Conservation (phyloP, 2,888 invertebrate genomes). For the Drosophila kanekoi region DNA sequence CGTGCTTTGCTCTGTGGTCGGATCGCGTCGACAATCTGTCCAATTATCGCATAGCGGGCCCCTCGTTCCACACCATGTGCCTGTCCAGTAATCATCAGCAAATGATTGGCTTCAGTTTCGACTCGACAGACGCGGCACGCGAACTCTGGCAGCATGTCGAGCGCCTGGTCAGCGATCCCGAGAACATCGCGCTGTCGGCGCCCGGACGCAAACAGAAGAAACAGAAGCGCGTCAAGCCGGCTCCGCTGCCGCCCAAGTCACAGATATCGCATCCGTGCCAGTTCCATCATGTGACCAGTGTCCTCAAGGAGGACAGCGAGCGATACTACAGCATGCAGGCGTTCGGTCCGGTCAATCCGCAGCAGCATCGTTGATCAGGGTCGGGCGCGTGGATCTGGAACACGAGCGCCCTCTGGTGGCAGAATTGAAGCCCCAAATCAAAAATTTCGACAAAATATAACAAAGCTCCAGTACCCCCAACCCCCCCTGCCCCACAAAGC, state of each 20-base stretch:
- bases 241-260: slow-evolving; percentile 90
- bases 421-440: slow-evolving; percentile 54
- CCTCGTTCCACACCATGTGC: slow-evolving; percentile 93
- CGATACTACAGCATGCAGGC: slow-evolving; percentile 90
- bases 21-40: slow-evolving; percentile 93
- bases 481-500: not conserved
- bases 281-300: slow-evolving; percentile 93
- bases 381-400: slow-evolving; percentile 79
- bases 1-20: slow-evolving; percentile 92
- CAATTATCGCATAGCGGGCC: slow-evolving; percentile 89
- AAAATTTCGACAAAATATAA: slow-evolving; percentile 5
- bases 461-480: slow-evolving; percentile 50
- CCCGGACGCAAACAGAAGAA: slow-evolving; percentile 88
- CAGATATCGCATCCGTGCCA: slow-evolving; percentile 94
- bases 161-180: slow-evolving; percentile 90
- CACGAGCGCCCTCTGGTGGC: slow-evolving; percentile 78
- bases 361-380: slow-evolving; percentile 82
- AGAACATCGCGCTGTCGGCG: slow-evolving; percentile 90
- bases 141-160: slow-evolving; percentile 90
- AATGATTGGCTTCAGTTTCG: slow-evolving; percentile 92
- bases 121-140: slow-evolving; percentile 89
- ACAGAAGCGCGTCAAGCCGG: slow-evolving; percentile 86
- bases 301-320: slow-evolving; percentile 89
- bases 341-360: slow-evolving; percentile 85
- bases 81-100: slow-evolving; percentile 91